Evolutionary conservation across 2,113 vertebrate genomes (phyloP).

Genomic region (Vicugna pacos): DNA sequence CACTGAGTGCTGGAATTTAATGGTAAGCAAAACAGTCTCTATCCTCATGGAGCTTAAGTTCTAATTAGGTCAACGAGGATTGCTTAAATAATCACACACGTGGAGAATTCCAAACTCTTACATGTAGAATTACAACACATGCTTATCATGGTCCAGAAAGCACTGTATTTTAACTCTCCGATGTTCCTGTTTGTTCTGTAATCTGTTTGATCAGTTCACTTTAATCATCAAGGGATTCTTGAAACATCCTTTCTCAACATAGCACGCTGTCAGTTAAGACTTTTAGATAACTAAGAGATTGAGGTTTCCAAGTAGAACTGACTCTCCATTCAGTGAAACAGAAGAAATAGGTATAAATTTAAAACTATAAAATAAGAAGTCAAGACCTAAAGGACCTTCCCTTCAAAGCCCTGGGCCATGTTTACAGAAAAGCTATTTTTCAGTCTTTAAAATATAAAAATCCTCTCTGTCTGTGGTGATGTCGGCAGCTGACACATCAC

Average conservation of each 20-base stretch:
- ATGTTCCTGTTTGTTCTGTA: not conserved
- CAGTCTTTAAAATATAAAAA: not conserved
- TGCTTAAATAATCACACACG: not conserved
- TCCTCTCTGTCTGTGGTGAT: not conserved
- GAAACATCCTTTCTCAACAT: not conserved
- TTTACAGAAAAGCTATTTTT: not conserved
- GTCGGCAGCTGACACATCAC: not conserved
- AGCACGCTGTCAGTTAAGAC: not conserved
- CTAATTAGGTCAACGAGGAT: not conserved
- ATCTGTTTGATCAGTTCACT: not conserved
- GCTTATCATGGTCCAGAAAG: not conserved
- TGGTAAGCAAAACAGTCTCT: not conserved
- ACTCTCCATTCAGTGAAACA: not conserved
- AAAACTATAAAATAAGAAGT: slow-evolving; percentile 18
- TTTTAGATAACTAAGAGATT: not conserved
- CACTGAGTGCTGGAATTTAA: not conserved
- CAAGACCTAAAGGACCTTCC: not conserved
- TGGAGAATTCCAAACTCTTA: not conserved
- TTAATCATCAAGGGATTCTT: slow-evolving; percentile 14
- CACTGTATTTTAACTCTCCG: not conserved
- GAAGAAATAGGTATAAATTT: slow-evolving; percentile 28
- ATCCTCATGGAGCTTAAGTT: not conserved
- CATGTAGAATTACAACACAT: not conserved
- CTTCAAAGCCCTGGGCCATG: not conserved
- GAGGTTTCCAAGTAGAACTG: not conserved